Base-by-base conservation (phyloP, 2,888 invertebrate genomes). In the Drosophila prolongata region DNA sequence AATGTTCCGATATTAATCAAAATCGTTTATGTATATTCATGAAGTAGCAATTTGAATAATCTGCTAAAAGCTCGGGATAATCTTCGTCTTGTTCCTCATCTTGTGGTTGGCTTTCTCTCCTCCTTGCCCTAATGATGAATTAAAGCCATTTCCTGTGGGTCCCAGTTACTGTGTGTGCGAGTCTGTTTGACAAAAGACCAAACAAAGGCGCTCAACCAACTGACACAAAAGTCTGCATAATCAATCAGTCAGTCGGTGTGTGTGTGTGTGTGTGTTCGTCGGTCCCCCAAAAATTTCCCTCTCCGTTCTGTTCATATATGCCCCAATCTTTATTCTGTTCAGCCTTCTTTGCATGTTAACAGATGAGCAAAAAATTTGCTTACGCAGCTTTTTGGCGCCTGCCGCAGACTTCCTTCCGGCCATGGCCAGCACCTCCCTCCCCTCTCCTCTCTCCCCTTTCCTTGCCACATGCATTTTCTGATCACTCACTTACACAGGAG, bases 181-280 rank as follows among this genome's bases (percentile, higher is more conserved):
- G 37, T 55, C 40, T 62, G 52, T 47, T 56, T 64, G 56, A 65
- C 35, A 54, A 61, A 58, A 62, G 59, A 58, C 69, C 56, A 58
- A 68, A 61, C 68, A 69, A 80, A 87, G 79, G 82, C 64, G 72
- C 78, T 79, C 74, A 67, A 72, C 73, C 70, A 78, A 78, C 80
- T 78, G 83, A 77, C 85, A 82, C 79, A 80, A 85, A 81, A 87
- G 78, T 86, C 83, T 83, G 86, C 86, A 86, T 87, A 86, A 86
- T 86, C 86, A 86, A 86, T 86, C 87, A 86, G 79, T 72, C 69
- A 78, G 61, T 49, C 37, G 38, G 61, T 58, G 19, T 34, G 53
- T 34, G 35, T n/a, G 34, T n/a, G n/a, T n/a, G n/a, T 16, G 16
- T 16, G 16, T 16, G 16, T 16, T 13, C 19, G n/a, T 27, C 11